Base-by-base conservation (phyloP, 2,113 vertebrate species). In the Syngnathus scovelli region DNA sequence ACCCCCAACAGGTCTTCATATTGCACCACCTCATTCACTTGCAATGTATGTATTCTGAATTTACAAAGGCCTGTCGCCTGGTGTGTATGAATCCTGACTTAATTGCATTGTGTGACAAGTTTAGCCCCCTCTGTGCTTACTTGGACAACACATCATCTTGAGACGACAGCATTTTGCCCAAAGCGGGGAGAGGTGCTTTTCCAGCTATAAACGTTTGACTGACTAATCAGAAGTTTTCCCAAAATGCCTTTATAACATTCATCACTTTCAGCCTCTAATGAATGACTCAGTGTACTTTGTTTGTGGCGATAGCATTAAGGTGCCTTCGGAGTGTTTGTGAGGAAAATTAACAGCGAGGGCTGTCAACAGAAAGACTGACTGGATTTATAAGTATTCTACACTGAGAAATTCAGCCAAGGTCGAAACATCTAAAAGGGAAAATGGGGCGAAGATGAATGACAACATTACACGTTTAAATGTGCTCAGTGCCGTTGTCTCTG, bases 131-230 rank as follows among this genome's bases (percentile, higher is more conserved):
- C 51, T 66, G 55, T 39, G 44, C 58, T 21, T 39, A 39, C 58
- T 21, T 36, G 15, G 16, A 59, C 74, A 77, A 66, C 71, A 44
- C 61, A 36, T 61, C 64, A 36, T 61, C 18, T 19, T 66, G 51
- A 64, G 48, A 64, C 39, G 46, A 43, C 71, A 66, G 54, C n/a
- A 18, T 68, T 71, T 66, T n/a, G 12, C 77, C 74, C 12, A 11
- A 33, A 61, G 59, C 37, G 10, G 36, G 16, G 16, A 38, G 33
- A 61, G 75, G 44, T 6, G 59, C 16, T 75, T 70, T 67, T 5
- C 64, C 36, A 62, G 71, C 59, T 62, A 58, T 68, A 78, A 85
- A 73, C 76, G 76, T 79, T 70, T 77, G 72, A 78, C 46, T 80
- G 77, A 73, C 78, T 83, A 73, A 84, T 80, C 67, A 70, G 16